Base-by-base conservation (phyloP, 2,888 invertebrate species). In the Itoplectis maculator region DNA sequence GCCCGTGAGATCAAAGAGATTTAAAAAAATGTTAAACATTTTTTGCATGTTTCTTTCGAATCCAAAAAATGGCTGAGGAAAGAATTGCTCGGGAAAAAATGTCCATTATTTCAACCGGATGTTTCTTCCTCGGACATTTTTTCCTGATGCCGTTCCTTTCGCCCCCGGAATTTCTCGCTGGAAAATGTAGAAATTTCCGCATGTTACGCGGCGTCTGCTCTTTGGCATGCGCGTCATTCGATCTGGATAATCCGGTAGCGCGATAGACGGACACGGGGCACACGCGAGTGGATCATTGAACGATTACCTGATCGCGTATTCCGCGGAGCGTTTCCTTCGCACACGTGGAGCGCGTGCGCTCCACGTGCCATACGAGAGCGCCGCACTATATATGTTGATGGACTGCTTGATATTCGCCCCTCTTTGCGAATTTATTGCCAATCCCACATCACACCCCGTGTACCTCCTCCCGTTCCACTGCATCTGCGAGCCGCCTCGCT, bases 341-440 rank as follows among this genome's bases (percentile, higher is more conserved):
- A 23, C 23, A n/a, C 18, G 29, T 5, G 29, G 29, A 29, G 5
- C 29, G 54, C 61, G 63, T 56, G 35, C 49, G 61, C 47, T 29
- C 59, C 45, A 23, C 66, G 82, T 54, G 72, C 79, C 29, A 66
- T 2, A 5, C 29, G 70, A 72, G 45, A 37, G 23, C 51, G 23
- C 61, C 20, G 70, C 37, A 47, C 61, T 65, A 61, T 78, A 74
- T 73, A 79, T 72, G 72, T 76, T 68, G 82, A 79, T 82, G 49
- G 82, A 82, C 75, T 74, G 81, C 74, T 82, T 79, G 82, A 82
- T 82, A 79, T 79, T 75, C 78, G 61, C 69, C 59, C 45, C 79
- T 79, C 66, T 76, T 76, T 72, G 72, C 75, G 61, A 79, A 82
- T 82, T 82, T 82, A 82, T 82, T 79, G 75, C 72, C 72, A 61